These are phyloP conservation scores for Fregata magnificens DNA, from an alignment of 2,113 vertebrate genomes.

Conservation along the genomic window DNA sequence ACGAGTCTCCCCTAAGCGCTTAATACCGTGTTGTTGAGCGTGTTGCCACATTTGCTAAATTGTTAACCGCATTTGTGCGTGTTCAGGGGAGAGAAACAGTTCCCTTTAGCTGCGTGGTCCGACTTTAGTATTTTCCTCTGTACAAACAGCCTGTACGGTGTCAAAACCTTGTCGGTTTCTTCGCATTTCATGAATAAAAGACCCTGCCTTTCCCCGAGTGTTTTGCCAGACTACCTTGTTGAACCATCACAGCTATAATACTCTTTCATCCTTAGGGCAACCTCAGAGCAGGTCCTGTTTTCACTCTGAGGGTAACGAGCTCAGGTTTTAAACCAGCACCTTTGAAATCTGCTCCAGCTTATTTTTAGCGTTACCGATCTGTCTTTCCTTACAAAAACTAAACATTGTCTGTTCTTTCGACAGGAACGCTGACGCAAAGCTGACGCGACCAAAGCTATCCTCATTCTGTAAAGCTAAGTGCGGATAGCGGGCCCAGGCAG, in stretches of 20 bases:
- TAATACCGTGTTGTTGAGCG: fast-evolving
- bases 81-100: background rate
- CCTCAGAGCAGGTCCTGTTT: background rate
- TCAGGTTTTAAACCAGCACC: background rate
- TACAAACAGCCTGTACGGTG: too few relatives aligned
- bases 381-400: background rate
- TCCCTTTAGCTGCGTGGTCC: background rate
- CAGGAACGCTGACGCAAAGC: fast-evolving
- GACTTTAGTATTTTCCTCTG: background rate
- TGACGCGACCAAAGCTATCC: background rate
- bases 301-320: background rate
- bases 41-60: background rate
- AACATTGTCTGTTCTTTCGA: background rate
- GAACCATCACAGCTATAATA: background rate
- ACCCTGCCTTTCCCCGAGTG: fast-evolving
- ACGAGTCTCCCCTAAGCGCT: fast-evolving
- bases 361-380: background rate
- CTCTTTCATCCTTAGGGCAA: background rate
- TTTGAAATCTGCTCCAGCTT: background rate
- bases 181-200: too few relatives aligned
- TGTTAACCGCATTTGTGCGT: background rate
- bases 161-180: fast-evolving
- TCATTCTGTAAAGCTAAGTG: background rate
- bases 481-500: fast-evolving
- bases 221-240: fast-evolving